A percentile compares a stretch with the other conserved stretches of the same genome.
phyloP scores from a whole-genome alignment of 64 coral and sea anemone species.

The Pocillopora damicornis region DNA sequence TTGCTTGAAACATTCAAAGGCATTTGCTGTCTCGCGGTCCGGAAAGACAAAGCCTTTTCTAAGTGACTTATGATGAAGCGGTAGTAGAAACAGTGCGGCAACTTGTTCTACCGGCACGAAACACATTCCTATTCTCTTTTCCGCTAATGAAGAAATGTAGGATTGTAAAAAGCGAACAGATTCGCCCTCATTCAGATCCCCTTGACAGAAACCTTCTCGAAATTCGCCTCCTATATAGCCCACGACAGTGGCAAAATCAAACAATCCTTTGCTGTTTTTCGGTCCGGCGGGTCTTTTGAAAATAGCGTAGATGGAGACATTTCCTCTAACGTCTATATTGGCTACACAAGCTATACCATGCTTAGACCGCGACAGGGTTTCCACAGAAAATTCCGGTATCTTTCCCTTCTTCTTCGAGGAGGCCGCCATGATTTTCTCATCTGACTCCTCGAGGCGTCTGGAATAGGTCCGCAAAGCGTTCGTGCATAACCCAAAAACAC shows the following conservation, averaged over 20 bases:
- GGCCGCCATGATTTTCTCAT: background rate
- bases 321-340: conserved; percentile 38
- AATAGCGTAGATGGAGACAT: conserved; percentile 9
- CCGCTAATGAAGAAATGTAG: background rate
- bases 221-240: conserved; percentile 31
- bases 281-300: conserved; percentile 6
- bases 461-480: background rate
- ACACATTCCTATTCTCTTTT: conserved; percentile 2
- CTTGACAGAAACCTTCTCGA: conserved; percentile 27
- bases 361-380: conserved; percentile 2
- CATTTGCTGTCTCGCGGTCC: conserved; percentile 2
- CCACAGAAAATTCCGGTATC: conserved; percentile 1
- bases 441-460: too few species aligned
- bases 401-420: background rate
- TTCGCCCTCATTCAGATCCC: conserved; percentile 1
- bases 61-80: background rate
- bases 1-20: conserved; percentile 37
- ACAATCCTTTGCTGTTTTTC: background rate
- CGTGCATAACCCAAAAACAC: too few species aligned
- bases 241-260: conserved; percentile 9
- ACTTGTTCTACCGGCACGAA: conserved; percentile 26
- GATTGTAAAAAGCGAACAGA: conserved; percentile 27
- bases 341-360: conserved; percentile 37
- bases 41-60: conserved; percentile 23
- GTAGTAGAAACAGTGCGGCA: conserved; percentile 1